Evolutionary conservation across 2,797 vertebrate species (phyloP).

Genomic region (Yasuhikotakia modesta): DNA sequence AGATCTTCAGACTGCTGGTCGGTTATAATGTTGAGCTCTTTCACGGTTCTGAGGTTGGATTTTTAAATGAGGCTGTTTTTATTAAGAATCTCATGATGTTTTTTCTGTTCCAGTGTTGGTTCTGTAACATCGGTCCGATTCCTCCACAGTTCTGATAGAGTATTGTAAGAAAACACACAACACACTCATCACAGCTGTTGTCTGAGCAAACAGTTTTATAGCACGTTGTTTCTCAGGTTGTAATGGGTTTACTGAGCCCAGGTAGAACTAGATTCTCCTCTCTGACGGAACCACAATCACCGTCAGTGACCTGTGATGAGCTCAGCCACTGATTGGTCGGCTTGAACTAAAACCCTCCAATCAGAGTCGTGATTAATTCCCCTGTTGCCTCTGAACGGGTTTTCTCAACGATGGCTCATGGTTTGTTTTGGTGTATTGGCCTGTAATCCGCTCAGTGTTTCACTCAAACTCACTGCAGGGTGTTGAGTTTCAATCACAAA

Average conservation of each 20-base stretch:
- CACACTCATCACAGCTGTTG: too few species aligned
- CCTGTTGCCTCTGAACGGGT: slow-evolving; percentile 36
- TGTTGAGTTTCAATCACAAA: slow-evolving; percentile 35
- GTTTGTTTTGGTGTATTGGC: slow-evolving; percentile 26
- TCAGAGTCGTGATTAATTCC: slow-evolving; percentile 48
- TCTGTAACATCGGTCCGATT: neutral
- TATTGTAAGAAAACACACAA: too few species aligned
- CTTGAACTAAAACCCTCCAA: slow-evolving; percentile 1
- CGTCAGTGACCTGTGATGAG: slow-evolving; percentile 22
- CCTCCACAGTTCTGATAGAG: too few species aligned
- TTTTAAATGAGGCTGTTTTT: neutral
- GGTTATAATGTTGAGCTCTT: too few species aligned
- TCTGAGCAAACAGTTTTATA: neutral
- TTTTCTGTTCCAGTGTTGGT: neutral
- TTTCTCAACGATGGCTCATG: slow-evolving; percentile 36
- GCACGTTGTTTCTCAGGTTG: neutral
- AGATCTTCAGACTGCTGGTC: neutral
- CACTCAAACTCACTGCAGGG: slow-evolving; percentile 22
- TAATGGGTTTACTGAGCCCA: too few species aligned
- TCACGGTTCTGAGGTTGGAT: neutral
- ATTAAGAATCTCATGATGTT: neutral
- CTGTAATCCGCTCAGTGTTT: slow-evolving; percentile 32
- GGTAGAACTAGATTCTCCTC: too few species aligned
- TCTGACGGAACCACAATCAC: neutral
- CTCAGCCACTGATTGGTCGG: slow-evolving; percentile 5